phyloP scores from a whole-genome alignment of 2,888 invertebrate species.

The Protula sp. region DNA sequence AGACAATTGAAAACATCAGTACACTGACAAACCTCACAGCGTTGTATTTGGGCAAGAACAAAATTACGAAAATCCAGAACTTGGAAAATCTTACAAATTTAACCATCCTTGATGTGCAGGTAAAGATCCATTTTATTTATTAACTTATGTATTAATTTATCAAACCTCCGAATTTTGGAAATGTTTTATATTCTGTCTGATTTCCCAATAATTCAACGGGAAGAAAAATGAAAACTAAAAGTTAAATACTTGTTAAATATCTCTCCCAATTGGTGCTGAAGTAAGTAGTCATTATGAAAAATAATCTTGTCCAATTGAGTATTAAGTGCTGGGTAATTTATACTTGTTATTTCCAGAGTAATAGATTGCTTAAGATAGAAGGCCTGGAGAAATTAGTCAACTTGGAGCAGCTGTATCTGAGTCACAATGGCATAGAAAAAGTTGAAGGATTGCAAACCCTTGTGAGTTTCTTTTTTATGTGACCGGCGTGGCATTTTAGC shows the following conservation, averaged over 20 bases:
- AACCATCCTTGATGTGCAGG: constrained; percentile 77
- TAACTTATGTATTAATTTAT: too few species aligned
- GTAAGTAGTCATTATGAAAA: too few species aligned
- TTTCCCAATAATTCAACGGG: too few species aligned
- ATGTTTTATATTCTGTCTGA: too few species aligned
- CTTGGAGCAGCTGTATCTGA: constrained; percentile 82
- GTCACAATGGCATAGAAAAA: constrained; percentile 80
- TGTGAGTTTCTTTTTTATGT: constrained; percentile 47
- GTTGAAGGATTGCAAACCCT: constrained; percentile 65
- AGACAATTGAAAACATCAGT: constrained; percentile 82
- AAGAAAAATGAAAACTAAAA: too few species aligned
- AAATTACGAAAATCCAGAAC: constrained; percentile 81
- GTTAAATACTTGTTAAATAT: too few species aligned
- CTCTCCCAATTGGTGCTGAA: too few species aligned
- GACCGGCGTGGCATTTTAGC: too few species aligned
- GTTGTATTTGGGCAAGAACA: constrained; percentile 90
- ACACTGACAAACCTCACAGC: constrained; percentile 69
- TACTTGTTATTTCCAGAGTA: constrained; percentile 67
- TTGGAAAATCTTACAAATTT: constrained; percentile 69
- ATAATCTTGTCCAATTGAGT: too few species aligned
- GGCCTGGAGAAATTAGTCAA: constrained; percentile 70
- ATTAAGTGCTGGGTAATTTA: too few species aligned
- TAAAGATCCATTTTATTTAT: too few species aligned
- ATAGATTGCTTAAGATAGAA: constrained; percentile 81
- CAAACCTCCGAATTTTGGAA: too few species aligned